Evolutionary conservation across 1,140 invertebrate genomes (phyloP).

Genomic region (Homarus americanus): DNA sequence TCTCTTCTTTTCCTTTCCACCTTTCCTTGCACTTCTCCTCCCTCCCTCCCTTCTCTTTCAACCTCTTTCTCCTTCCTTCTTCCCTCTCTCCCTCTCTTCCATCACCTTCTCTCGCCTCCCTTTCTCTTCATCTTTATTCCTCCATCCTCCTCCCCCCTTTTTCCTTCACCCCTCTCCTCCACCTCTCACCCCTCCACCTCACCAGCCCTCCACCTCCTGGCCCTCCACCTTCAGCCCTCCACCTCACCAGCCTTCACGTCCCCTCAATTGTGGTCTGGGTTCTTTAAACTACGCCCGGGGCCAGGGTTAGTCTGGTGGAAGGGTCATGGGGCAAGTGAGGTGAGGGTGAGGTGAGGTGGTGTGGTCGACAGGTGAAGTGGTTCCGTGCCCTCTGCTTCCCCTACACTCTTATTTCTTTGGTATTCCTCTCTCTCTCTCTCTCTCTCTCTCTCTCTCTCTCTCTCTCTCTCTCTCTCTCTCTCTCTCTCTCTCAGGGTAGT

Average conservation of each 20-base stretch:
- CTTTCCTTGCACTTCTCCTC: background rate
- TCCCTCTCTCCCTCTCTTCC: background rate
- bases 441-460: background rate
- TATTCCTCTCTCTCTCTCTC: background rate
- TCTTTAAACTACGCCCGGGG: slow-evolving; percentile 6
- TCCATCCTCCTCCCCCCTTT: background rate
- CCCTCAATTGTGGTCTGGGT: background rate
- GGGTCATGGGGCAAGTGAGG: background rate
- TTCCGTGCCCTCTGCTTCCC: background rate
- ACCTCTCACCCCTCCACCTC: background rate
- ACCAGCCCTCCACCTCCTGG: background rate
- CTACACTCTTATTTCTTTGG: background rate
- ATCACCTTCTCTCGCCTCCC: background rate
- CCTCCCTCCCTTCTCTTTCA: background rate
- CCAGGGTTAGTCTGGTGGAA: background rate
- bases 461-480: background rate
- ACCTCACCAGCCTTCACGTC: background rate
- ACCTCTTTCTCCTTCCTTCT: too few relatives aligned
- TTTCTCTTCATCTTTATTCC: background rate
- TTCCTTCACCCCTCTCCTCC: background rate
- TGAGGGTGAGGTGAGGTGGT: background rate
- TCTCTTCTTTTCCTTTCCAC: background rate
- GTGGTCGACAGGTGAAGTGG: background rate
- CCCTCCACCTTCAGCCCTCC: background rate
- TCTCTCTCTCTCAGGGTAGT: background rate